phyloP scores from a whole-genome alignment of 2,113 vertebrate species.

The Ivindomyrus marchei region DNA sequence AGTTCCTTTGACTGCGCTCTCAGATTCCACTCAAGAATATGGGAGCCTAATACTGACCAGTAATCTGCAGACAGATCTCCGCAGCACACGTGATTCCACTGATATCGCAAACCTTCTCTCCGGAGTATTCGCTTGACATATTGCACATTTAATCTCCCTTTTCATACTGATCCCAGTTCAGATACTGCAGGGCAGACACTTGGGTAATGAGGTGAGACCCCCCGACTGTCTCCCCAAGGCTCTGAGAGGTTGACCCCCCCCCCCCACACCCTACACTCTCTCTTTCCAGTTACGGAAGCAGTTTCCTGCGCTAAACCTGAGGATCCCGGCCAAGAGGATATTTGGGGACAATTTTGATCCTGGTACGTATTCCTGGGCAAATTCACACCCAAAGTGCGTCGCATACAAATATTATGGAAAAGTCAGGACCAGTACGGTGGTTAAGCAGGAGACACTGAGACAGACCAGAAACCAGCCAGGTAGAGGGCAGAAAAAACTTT shows the following conservation, averaged over 20 bases:
- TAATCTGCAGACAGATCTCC: neutral
- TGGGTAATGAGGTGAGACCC: neutral
- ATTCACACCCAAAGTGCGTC: neutral
- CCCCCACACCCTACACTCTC: neutral
- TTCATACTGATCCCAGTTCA: neutral
- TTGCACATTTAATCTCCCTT: neutral
- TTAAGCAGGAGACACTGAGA: neutral
- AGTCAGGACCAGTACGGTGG: neutral
- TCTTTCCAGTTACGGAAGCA: conserved; percentile 81
- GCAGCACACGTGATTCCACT: neutral
- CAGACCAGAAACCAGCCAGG: neutral
- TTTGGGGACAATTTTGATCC: conserved; percentile 99
- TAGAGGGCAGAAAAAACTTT: neutral
- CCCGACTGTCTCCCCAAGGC: neutral
- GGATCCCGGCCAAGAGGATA: conserved; percentile 97
- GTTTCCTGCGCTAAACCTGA: conserved; percentile 86
- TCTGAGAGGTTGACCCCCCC: neutral
- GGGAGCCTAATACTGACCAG: neutral
- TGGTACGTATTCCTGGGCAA: conserved; percentile 55
- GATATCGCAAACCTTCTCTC: neutral
- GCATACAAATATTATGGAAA: neutral
- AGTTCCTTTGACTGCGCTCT: neutral
- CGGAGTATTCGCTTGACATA: neutral
- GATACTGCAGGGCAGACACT: neutral
- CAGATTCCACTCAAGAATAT: neutral